A percentile compares a stretch with the other conserved stretches of the same genome.
phyloP scores from a whole-genome alignment of 2,113 vertebrate genomes.

The Octodon degus region DNA sequence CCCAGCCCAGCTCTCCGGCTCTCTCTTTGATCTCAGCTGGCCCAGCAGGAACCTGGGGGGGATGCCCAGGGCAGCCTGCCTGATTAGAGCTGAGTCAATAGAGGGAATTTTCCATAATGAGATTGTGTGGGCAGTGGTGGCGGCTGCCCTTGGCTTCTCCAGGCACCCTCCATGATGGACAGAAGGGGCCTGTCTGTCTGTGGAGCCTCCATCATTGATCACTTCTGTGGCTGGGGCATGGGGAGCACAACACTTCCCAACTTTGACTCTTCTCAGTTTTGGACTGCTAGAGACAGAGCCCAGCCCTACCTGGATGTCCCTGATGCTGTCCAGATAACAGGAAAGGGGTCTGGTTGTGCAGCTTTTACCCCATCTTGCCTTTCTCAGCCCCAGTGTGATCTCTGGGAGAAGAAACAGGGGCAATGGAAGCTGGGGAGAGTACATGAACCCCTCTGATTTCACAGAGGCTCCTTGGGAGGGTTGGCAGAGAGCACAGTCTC shows the following conservation, averaged over 20 bases:
- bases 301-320: not conserved
- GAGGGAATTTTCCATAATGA: constrained; percentile 81
- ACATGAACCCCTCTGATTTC: not conserved
- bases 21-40: constrained; percentile 78
- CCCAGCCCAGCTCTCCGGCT: constrained; percentile 64
- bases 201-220: not conserved
- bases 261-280: not conserved
- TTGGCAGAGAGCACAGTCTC: not conserved
- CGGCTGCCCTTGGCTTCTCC: constrained; percentile 57
- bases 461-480: not conserved
- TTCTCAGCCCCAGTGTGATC: not conserved
- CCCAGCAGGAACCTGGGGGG: constrained; percentile 73
- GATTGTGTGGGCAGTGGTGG: constrained; percentile 57
- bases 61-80: constrained; percentile 72
- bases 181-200: constrained; percentile 35
- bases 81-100: constrained; percentile 77
- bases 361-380: not conserved
- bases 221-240: not conserved
- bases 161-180: not conserved
- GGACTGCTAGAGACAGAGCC: not conserved
- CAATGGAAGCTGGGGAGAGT: not conserved
- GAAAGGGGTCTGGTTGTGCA: not conserved
- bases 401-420: too few species aligned
- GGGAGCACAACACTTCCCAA: not conserved
- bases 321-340: not conserved